Conservation (phyloP, 2,797 vertebrate genomes). For the Melanotaenia parkinsoni region DNA sequence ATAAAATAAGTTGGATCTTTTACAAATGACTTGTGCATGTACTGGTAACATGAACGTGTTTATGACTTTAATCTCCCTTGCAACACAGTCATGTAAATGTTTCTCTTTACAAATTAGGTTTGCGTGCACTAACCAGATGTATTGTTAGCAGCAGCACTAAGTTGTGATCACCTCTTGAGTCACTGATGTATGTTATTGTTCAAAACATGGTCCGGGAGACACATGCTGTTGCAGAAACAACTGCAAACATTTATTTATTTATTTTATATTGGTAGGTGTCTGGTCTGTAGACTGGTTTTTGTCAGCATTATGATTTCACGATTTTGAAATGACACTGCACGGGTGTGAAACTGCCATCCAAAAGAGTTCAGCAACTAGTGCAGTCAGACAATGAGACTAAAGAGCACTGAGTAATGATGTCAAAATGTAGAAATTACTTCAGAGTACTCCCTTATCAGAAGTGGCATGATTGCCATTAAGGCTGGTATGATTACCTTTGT, state of each 20-base stretch:
- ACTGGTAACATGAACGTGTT: neutral
- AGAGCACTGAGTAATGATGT: neutral
- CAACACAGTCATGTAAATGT: neutral
- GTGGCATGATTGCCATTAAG: neutral
- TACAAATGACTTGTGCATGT: neutral
- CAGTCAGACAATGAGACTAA: neutral
- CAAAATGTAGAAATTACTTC: too few relatives aligned
- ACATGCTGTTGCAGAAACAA: conserved; percentile 1
- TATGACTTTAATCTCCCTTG: neutral
- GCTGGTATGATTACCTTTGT: neutral
- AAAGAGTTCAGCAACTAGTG: neutral
- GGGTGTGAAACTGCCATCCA: neutral
- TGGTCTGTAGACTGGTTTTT: neutral
- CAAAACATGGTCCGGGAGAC: neutral
- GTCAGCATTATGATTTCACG: neutral
- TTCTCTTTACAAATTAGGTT: neutral
- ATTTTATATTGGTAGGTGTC: neutral
- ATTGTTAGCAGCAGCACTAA: neutral
- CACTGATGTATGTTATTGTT: neutral
- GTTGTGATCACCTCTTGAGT: neutral
- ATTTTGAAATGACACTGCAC: neutral
- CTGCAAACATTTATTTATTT: neutral
- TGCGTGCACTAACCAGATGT: neutral
- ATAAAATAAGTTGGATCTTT: neutral
- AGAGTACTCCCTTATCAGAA: neutral